phyloP scores from a whole-genome alignment of 2,888 invertebrate species.

The Ophioninae sp. region DNA sequence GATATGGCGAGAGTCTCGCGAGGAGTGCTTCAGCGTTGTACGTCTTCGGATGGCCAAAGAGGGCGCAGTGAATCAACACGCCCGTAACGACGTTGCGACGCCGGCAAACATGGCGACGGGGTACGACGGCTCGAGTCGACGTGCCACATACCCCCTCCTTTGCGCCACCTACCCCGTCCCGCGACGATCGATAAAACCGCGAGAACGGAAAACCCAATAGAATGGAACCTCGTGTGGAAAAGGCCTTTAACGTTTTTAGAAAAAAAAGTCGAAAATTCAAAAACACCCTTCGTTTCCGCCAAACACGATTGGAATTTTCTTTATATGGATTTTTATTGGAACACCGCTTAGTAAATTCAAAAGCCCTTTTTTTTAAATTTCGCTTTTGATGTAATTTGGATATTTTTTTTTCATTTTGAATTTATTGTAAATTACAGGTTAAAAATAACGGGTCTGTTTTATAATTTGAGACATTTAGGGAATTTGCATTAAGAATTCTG shows the following conservation, averaged over 20 bases:
- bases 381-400: too few relatives aligned
- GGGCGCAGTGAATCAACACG: conserved; percentile 73
- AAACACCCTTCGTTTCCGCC: not conserved
- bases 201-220: conserved; percentile 37
- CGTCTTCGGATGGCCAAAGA: conserved; percentile 62
- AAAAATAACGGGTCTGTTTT: not conserved
- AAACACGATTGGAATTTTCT: not conserved
- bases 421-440: not conserved
- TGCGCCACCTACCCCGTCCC: conserved; percentile 8
- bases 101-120: conserved; percentile 71
- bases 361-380: too few relatives aligned
- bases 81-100: conserved; percentile 69
- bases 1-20: not conserved
- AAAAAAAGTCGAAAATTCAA: not conserved
- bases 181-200: conserved; percentile 52
- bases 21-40: conserved; percentile 32
- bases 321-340: too few relatives aligned
- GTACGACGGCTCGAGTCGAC: conserved; percentile 20
- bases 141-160: conserved; percentile 1
- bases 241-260: conserved; percentile 3
- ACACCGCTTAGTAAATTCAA: too few relatives aligned
- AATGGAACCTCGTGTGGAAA: conserved; percentile 38
- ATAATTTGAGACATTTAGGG: not conserved
- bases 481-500: too few relatives aligned
- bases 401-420: not conserved